These are phyloP conservation scores for Pachypanchax playfairii DNA, from an alignment of 2,113 vertebrate genomes.

Conservation along the genomic window DNA sequence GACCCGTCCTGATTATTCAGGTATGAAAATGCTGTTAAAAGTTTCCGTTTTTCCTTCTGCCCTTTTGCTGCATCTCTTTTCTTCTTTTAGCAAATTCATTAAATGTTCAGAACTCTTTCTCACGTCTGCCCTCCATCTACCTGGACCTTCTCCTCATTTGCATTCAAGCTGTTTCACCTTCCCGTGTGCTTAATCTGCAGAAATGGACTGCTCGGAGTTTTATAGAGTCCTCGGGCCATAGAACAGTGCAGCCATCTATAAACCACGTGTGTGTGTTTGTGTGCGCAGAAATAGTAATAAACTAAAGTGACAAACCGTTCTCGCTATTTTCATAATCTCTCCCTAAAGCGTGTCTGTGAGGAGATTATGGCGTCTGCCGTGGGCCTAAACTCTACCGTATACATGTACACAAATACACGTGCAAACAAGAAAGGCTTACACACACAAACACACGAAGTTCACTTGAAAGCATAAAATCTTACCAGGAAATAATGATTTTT, in stretches of 20 bases:
- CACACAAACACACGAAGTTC: background rate
- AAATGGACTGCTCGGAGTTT: conserved; percentile 28
- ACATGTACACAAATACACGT: conserved; percentile 5
- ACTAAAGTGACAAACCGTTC: conserved; percentile 47
- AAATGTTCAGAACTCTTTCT: conserved; percentile 13
- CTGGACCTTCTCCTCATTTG: conserved; percentile 49
- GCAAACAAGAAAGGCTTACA: conserved; percentile 10
- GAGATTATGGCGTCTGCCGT: conserved; percentile 57
- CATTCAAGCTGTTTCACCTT: conserved; percentile 39
- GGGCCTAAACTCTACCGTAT: conserved; percentile 4
- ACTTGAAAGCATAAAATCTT: background rate
- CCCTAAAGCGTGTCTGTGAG: conserved; percentile 43
- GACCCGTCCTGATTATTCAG: conserved; percentile 36
- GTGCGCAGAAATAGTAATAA: conserved; percentile 31
- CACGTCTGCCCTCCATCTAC: background rate
- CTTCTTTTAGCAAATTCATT: background rate
- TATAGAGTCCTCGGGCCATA: conserved; percentile 30
- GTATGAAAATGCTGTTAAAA: conserved; percentile 16
- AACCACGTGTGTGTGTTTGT: background rate
- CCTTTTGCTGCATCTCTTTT: conserved; percentile 4
- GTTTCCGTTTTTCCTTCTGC: background rate
- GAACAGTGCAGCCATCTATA: conserved; percentile 4
- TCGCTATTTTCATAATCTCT: conserved; percentile 52
- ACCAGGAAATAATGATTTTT: background rate
- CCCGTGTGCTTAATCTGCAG: conserved; percentile 55